Conservation (phyloP, 2,797 vertebrate genomes). For the Aselliscus stoliczkanus region DNA sequence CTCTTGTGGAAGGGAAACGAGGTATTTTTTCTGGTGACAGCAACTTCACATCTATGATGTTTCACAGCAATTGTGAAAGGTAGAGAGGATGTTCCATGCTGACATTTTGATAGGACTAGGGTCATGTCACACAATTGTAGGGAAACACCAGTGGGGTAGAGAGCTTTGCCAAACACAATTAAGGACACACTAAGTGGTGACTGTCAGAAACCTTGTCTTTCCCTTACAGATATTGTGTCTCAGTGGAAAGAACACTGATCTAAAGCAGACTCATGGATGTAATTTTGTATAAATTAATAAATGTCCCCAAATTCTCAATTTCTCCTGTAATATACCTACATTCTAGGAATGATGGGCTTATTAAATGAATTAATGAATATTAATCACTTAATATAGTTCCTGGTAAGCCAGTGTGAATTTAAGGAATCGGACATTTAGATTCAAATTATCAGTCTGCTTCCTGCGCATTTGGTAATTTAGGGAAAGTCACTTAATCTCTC, state of each 20-base stretch:
- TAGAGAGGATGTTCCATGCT: not conserved
- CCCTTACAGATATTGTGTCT: not conserved
- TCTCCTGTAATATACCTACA: not conserved
- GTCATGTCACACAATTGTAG: not conserved
- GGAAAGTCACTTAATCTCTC: not conserved
- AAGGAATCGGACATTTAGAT: not conserved
- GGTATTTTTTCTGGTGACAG: not conserved
- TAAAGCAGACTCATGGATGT: not conserved
- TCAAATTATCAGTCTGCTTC: not conserved
- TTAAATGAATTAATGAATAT: not conserved
- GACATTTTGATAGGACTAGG: not conserved
- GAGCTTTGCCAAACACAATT: not conserved
- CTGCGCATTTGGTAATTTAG: not conserved
- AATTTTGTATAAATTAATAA: slow-evolving; percentile 16
- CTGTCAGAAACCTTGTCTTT: not conserved
- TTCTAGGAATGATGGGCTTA: not conserved
- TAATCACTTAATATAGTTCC: not conserved
- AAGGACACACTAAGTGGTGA: not conserved
- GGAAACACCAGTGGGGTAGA: not conserved
- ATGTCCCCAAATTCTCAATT: not conserved
- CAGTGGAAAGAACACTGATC: not conserved
- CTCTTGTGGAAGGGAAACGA: not conserved
- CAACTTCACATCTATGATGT: not conserved
- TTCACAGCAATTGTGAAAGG: not conserved
- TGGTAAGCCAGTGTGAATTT: not conserved